Evolutionary conservation across 2,888 invertebrate genomes (phyloP), one percentile per base, ranked within the genome.

Genomic region (Nomada hirtipes): DNA sequence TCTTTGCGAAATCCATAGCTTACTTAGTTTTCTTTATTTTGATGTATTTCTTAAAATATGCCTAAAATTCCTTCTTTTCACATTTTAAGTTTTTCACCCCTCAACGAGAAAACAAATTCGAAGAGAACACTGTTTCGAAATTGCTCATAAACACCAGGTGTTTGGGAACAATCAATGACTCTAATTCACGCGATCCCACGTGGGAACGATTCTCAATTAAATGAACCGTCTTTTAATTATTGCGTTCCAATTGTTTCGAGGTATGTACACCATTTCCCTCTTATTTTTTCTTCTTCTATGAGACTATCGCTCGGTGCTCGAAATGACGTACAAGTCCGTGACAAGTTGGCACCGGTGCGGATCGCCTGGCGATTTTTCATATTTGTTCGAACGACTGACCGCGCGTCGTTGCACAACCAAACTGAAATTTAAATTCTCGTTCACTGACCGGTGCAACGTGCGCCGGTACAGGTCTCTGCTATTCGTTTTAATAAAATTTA

Each of bases 401-500:
- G 42, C 76, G 61, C 64, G 52, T 76, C 76, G 59, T 23, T 61
- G 79, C 50, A 69, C 75, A 60, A 15, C 47, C 73, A 50, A 69
- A 18, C 69, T 67, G 75, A 75, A 75, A 81, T 81, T 81, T 75
- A 70, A 82, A 82, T 82, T 82, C 75, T 44, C 64, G 81, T 52
- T 61, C 67, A 52, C 53, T 26, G 69, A 52, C 53, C 29, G 68
- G 57, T 68, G 50, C 53, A n/a, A 15, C 55, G 42, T n/a, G 10
- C 36, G 42, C 11, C 23, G 15, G 13, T 47, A 11, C 47, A 15
- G 13, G 47, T 47, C 29, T 26, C 20, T 20, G 50, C 36, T 18
- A 10, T 70, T 55, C 53, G 72, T 52, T 80, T 80, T 80, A 68
- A 80, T 69, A 63, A 63, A 36, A 36, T 36, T 36, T 36, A 7